Conservation (phyloP, 2,113 vertebrate species). For the Scatophagus argus region DNA sequence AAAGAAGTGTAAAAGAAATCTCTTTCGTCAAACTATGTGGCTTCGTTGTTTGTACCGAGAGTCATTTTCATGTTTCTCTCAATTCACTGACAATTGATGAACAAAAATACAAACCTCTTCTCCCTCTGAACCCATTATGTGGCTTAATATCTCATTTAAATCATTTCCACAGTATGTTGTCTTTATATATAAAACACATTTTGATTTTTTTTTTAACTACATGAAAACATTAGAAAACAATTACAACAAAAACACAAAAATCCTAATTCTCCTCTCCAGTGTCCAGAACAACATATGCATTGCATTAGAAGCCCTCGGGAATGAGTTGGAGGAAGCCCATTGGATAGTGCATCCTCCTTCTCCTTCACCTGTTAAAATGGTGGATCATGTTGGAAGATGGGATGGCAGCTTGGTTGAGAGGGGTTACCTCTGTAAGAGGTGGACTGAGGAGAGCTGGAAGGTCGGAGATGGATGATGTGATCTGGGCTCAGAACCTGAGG, state of each 20-base stretch:
- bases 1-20: slow-evolving; percentile 39
- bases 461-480: slow-evolving; percentile 28
- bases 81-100: neutral
- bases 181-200: slow-evolving; percentile 72
- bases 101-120: slow-evolving; percentile 23
- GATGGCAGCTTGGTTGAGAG: slow-evolving; percentile 16
- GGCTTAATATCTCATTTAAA: slow-evolving; percentile 27
- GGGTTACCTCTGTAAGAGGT: slow-evolving; percentile 2
- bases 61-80: slow-evolving; percentile 10
- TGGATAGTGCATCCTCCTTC: neutral
- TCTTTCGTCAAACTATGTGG: slow-evolving; percentile 32
- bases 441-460: slow-evolving; percentile 15
- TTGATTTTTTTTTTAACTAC: slow-evolving; percentile 68
- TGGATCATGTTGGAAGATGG: slow-evolving; percentile 21
- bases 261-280: slow-evolving; percentile 23
- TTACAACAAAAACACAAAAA: slow-evolving; percentile 50
- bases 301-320: slow-evolving; percentile 40
- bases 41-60: slow-evolving; percentile 21
- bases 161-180: slow-evolving; percentile 49
- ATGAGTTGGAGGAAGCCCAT: slow-evolving; percentile 34
- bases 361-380: slow-evolving; percentile 1
- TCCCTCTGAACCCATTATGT: slow-evolving; percentile 2
- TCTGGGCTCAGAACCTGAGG: slow-evolving; percentile 92
- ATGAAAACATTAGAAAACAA: slow-evolving; percentile 70
- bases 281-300: slow-evolving; percentile 47